Conservation (phyloP, 2,888 invertebrate species). For the Eucera pruinosa region DNA sequence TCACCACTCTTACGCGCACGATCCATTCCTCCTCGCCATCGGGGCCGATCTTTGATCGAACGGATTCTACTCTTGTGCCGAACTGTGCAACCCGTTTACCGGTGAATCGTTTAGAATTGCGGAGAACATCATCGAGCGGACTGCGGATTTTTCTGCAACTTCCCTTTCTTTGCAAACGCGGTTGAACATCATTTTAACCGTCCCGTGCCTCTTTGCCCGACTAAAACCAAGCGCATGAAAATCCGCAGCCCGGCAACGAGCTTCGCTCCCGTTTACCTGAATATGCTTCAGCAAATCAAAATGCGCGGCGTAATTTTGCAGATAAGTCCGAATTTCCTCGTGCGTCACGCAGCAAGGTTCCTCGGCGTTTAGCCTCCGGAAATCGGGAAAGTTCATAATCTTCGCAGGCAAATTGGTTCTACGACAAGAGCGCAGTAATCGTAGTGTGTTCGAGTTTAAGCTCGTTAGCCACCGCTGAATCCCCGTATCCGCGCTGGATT, state of each 20-base stretch:
- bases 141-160: too few species aligned
- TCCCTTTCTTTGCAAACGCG: too few species aligned
- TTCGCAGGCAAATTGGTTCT: conserved; percentile 93
- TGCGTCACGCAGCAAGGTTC: conserved; percentile 89
- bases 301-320: conserved; percentile 88
- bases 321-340: conserved; percentile 88
- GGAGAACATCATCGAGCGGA: too few species aligned
- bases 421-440: conserved; percentile 14
- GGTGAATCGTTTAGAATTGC: too few species aligned
- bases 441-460: background rate
- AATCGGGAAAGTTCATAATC: conserved; percentile 92
- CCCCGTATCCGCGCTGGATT: too few species aligned
- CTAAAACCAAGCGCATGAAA: too few species aligned
- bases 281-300: conserved; percentile 87
- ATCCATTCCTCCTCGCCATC: conserved; percentile 82
- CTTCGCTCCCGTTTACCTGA: conserved; percentile 85
- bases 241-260: too few species aligned
- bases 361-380: conserved; percentile 86
- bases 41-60: conserved; percentile 65
- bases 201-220: too few species aligned
- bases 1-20: conserved; percentile 84
- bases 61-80: conserved; percentile 84
- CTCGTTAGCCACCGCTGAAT: too few species aligned
- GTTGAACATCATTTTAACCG: too few species aligned
- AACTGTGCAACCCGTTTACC: conserved; percentile 80